Evolutionary conservation across 2,797 vertebrate species (phyloP).

Genomic region (Chaetodon trifasciatus): DNA sequence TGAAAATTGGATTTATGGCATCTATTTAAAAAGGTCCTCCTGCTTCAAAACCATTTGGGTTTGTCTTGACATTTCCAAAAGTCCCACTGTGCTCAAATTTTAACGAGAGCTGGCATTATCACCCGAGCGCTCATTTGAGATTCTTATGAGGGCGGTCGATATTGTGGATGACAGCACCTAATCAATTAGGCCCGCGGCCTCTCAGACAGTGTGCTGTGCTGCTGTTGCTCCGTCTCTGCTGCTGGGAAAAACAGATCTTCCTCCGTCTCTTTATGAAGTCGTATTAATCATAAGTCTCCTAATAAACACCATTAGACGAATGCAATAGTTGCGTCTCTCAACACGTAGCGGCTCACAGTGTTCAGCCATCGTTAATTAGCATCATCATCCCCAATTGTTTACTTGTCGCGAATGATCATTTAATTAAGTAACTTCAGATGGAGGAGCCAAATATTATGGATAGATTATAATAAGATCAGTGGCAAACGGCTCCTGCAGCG

Average conservation of each 20-base stretch:
- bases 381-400: slow-evolving; percentile 72
- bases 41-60: slow-evolving; percentile 38
- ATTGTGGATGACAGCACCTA: slow-evolving; percentile 58
- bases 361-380: slow-evolving; percentile 71
- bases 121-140: slow-evolving; percentile 67
- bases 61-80: slow-evolving; percentile 69
- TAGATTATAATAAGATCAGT: slow-evolving; percentile 63
- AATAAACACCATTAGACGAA: slow-evolving; percentile 64
- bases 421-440: slow-evolving; percentile 77
- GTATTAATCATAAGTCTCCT: slow-evolving; percentile 65
- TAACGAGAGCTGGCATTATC: slow-evolving; percentile 75
- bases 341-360: slow-evolving; percentile 25
- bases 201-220: not conserved
- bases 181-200: slow-evolving; percentile 65
- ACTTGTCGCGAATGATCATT: slow-evolving; percentile 72
- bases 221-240: slow-evolving; percentile 49
- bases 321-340: slow-evolving; percentile 25
- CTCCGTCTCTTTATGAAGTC: slow-evolving; percentile 8
- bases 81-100: slow-evolving; percentile 55
- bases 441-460: slow-evolving; percentile 77
- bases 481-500: slow-evolving; percentile 54
- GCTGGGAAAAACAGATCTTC: slow-evolving; percentile 1
- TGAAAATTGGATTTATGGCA: slow-evolving; percentile 45
- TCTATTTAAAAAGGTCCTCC: slow-evolving; percentile 47
- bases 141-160: slow-evolving; percentile 65